Evolutionary conservation across 2,888 invertebrate species (phyloP), one percentile per base, ranked within the genome.

Genomic region (Lycophotia porphyrea): DNA sequence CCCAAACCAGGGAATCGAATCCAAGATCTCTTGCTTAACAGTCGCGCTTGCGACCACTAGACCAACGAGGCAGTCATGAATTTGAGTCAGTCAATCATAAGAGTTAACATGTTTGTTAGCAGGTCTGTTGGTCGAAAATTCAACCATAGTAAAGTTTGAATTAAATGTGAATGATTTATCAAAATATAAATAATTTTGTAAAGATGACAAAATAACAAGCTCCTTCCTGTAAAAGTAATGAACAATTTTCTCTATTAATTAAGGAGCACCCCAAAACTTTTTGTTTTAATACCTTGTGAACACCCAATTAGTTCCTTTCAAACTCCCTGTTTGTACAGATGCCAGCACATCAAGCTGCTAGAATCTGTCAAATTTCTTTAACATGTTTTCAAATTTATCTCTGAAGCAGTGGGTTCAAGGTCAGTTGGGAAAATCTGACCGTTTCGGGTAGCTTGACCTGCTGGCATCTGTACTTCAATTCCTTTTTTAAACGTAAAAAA

Each of bases 191-290:
- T 36, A 7, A 61, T 13, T 36, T 39, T 68, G 27, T 24, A 3
- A 34, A 47, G 1, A n/a, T 2, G 13, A 65, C 1, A 9, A 18
- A 47, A 64, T 39, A 71, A 24, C 27, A 49, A 15, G 11, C 5
- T 13, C 7, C 24, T 58, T 44, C 36, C 27, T 44, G 24, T 31
- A 5, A 63, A 52, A 21, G 8, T 42, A 49, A 80, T 39, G 21
- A 71, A 64, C 31, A 61, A 67, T 80, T 58, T 58, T 24, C 47
- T 55, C 15, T 73, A 52, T 52, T 36, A 52, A 71, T 71, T 67
- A 71, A 80, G 34, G 7, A 55, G 3, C 4, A 5, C 24, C 24
- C 27, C 18, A 31, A 71, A 81, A 47, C 27, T 69, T 80, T 64
- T 68, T 18, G 18, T 61, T 77, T 36, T 47, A 77, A 68, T 68